These are phyloP conservation scores for Rhamnusium bicolor DNA, from an alignment of 2,888 invertebrate genomes.

Conservation along the genomic window DNA sequence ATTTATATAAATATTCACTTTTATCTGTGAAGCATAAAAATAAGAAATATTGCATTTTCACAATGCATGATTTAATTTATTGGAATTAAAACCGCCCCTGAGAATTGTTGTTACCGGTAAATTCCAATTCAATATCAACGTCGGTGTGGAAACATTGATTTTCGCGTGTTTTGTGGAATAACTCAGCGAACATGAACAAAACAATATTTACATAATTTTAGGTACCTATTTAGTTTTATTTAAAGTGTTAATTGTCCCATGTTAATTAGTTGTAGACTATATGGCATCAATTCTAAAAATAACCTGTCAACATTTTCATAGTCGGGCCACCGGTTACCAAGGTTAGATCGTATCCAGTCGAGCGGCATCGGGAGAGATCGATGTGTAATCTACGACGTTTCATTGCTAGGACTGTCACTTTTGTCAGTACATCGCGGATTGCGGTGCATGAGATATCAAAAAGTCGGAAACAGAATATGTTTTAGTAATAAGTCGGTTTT, in stretches of 20 bases:
- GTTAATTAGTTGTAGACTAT: slow-evolving; percentile 27
- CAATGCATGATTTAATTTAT: not conserved
- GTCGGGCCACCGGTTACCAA: slow-evolving; percentile 32
- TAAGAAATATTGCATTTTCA: not conserved
- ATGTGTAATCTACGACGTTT: slow-evolving; percentile 7
- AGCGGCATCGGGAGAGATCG: slow-evolving; percentile 10
- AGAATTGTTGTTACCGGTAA: not conserved
- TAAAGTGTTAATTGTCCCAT: slow-evolving; percentile 21
- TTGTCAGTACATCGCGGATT: slow-evolving; percentile 45
- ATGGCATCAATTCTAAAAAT: slow-evolving; percentile 58
- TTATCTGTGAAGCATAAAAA: not conserved
- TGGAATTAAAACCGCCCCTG: not conserved
- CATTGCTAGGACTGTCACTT: slow-evolving; percentile 21
- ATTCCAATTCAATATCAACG: slow-evolving; percentile 7
- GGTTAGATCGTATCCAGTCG: slow-evolving; percentile 36
- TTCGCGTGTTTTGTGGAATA: not conserved
- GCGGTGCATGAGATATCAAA: slow-evolving; percentile 31
- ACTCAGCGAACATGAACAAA: not conserved
- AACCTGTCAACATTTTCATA: slow-evolving; percentile 43
- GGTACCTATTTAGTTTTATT: not conserved
- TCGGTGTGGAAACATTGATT: slow-evolving; percentile 16
- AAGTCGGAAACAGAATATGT: not conserved
- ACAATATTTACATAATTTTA: slow-evolving; percentile 8
- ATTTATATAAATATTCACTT: not conserved
- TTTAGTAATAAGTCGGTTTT: not conserved